Base-by-base conservation (phyloP, 2,797 vertebrate genomes). In the Chromis chromis region DNA sequence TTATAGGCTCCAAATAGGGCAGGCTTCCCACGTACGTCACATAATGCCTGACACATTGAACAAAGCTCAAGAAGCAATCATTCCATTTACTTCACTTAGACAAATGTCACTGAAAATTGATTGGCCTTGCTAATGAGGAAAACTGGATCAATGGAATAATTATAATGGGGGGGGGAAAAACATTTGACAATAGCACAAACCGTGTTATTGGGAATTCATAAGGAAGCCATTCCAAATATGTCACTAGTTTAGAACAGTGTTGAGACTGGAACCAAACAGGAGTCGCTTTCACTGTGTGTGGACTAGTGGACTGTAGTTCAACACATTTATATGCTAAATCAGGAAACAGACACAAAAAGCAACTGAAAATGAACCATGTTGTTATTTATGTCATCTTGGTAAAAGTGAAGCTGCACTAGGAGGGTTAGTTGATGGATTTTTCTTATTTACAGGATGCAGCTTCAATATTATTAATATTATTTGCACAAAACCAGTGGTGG, bases 1-100 rank as follows among this genome's bases (percentile, higher is more conserved):
- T 94, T 92, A 94, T 89, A 91, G 88, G 87, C 90, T 89, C 88
- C 84, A 89, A 90, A 89, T 90, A 92, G 87, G 85, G 91, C 92
- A 90, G 89, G 78, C 90, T 90, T 93, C 90, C 92, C 88, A 92
- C 91, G 93, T 93, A 89, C 85, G 83, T 92, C 85, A 91, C 90
- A 91, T 91, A 89, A 89, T 86, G 90, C 80, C 88, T 89, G 91
- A 91, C 89, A 93, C 91, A 90, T 85, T 86, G 90, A 93, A 90
- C 88, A 92, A 92, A 90, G 89, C 91, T 90, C 86, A 86, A 87
- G 87, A 91, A 86, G 83, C 88, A 91, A 90, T 90, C 88, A 88
- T 93, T 91, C 88, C 85, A 90, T 93, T 92, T 92, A 91, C 91
- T 90, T 93, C 91, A 91, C 91, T 91, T 86, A 88, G 89, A 93